Percentiles rank a stretch among this genome's conserved stretches.
phyloP scores from a whole-genome alignment of 2,113 vertebrate species.

The Sialia sialis region DNA sequence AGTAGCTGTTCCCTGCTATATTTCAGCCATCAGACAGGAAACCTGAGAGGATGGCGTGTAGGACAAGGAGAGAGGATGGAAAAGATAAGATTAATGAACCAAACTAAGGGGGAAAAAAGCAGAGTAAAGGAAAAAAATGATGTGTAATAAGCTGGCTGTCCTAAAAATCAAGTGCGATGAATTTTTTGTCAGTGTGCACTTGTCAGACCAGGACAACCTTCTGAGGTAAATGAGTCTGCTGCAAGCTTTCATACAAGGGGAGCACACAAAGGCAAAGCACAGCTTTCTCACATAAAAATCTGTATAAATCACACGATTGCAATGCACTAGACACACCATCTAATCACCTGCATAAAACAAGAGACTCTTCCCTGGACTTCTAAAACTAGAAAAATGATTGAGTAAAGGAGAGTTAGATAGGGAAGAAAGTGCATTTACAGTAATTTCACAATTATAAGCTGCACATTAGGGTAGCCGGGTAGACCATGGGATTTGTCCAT shows the following conservation, averaged over 20 bases:
- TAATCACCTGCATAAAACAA: not conserved
- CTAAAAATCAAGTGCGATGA: not conserved
- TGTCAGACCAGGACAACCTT: not conserved
- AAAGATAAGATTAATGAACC: not conserved
- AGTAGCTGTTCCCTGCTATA: not conserved
- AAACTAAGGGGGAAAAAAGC: rapidly evolving
- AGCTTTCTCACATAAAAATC: not conserved
- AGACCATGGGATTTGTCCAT: no score
- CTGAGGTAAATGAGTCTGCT: not conserved
- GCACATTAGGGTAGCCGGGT: no score
- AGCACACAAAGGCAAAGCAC: not conserved
- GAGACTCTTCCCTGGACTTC: not conserved
- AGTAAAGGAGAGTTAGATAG: not conserved
- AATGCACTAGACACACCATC: not conserved
- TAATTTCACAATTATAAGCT: no score
- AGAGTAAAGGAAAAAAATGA: not conserved
- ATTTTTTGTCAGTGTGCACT: not conserved
- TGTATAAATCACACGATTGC: not conserved
- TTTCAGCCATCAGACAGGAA: not conserved
- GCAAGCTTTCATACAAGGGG: not conserved
- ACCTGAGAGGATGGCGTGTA: rapidly evolving
- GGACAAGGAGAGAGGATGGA: not conserved
- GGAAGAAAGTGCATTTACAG: not conserved
- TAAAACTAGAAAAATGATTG: not conserved
- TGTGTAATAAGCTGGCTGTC: not conserved